Conservation (phyloP, 30 jellyfish, hydroid and myxozoan species). For the Nemopilema nomurai region DNA sequence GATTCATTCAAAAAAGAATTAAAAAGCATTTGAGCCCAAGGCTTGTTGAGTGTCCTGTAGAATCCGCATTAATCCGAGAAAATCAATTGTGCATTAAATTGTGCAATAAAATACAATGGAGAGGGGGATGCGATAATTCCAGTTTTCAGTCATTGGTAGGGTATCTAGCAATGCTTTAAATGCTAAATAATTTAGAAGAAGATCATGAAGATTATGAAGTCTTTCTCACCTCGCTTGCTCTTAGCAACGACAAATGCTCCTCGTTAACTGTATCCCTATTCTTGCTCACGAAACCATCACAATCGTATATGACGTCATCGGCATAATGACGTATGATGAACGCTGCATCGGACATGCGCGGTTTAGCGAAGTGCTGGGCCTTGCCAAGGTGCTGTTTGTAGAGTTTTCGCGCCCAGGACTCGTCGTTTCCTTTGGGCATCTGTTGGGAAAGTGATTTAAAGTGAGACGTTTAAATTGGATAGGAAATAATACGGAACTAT, state of each 20-base stretch:
- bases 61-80: too few species aligned
- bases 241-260: constrained; percentile 81
- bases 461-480: neutral
- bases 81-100: too few species aligned
- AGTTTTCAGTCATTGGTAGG: too few species aligned
- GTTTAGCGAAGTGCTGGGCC: constrained; percentile 81
- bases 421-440: constrained; percentile 97
- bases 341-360: constrained; percentile 93
- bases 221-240: constrained; percentile 88
- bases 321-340: constrained; percentile 96
- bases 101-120: too few species aligned
- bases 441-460: neutral
- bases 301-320: constrained; percentile 94
- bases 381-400: constrained; percentile 86
- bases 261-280: constrained; percentile 87
- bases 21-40: too few species aligned
- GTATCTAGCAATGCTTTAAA: too few species aligned
- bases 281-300: constrained; percentile 90
- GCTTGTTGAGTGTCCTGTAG: too few species aligned
- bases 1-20: too few species aligned
- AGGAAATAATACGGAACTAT: neutral
- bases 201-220: too few species aligned
- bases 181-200: too few species aligned
- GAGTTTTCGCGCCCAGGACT: constrained; percentile 86
- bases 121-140: too few species aligned